Base-by-base conservation (phyloP, 2,797 vertebrate species). In the Anguilla pacifica region DNA sequence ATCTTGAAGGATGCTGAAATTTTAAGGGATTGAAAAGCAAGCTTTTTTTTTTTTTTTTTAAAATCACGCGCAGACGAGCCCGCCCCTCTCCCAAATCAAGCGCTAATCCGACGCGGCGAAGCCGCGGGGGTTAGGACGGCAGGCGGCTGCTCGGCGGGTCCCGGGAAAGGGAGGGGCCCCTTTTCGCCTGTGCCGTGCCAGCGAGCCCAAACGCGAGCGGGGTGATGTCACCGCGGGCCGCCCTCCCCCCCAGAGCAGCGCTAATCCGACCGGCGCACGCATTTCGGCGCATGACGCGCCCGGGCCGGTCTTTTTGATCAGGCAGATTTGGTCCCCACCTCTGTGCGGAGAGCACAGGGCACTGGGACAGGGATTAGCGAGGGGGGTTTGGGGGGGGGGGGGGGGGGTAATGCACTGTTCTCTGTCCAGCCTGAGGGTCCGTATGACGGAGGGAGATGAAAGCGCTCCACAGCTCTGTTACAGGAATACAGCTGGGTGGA, bases 271-370 rank as follows among this genome's bases (percentile, higher is more conserved):
- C 61, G 51, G n/a, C 81, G 57, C 17, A 46, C 49, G 77, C 25
- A 67, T 83, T 83, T 82, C 22, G 67, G 77, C 77, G 51, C 86
- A 67, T 51, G 77, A 83, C 43, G 77, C 49, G 74, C 57, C 57
- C 13, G n/a, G 15, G 39, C 6, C 11, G 13, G 31, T 13, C 25
- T 85, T 85, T 85, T 85, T 85, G 53, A 61, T 64, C 83, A n/a
- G 53, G 83, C 53, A 7, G 53, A 59, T 84, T 59, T 2, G 53
- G 51, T 6, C 83, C 53, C 25, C 51, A 59, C 10, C 51, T 64
- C 84, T 43, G 35, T 7, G 28, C 84, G 43, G 35, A 85, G 59
- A 85, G 28, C 84, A 46, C 6, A 46, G 31, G 59, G 57, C 49
- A 53, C 49, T 77, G 82, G n/a, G 51, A 25, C n/a, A 43, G 17